Evolutionary conservation across 2,113 vertebrate genomes (phyloP).

Genomic region (Galeopterus variegatus): DNA sequence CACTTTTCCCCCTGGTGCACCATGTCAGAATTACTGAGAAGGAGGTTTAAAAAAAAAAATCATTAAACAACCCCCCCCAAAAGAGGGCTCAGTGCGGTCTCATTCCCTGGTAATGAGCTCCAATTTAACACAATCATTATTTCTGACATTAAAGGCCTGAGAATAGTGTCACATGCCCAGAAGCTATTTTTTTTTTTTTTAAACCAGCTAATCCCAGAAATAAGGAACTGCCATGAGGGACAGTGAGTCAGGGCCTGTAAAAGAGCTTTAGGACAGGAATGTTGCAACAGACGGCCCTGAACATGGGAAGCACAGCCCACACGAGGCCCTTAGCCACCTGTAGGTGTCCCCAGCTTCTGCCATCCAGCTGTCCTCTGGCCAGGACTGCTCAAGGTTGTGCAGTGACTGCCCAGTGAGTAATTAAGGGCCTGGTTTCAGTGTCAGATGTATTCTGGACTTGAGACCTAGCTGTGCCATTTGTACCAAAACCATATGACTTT

Average conservation of each 20-base stretch:
- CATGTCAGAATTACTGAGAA: conserved; percentile 85
- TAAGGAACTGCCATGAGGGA: conserved; percentile 90
- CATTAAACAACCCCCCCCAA: conserved; percentile 86
- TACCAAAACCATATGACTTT: background rate
- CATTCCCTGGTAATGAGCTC: conserved; percentile 91
- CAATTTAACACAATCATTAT: conserved; percentile 92
- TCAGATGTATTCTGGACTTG: background rate
- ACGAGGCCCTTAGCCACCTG: background rate
- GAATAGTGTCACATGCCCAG: conserved; percentile 91
- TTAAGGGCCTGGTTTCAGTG: background rate
- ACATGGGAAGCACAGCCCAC: conserved; percentile 50
- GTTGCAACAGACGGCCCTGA: conserved; percentile 75
- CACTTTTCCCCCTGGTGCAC: conserved; percentile 82
- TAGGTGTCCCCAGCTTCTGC: background rate
- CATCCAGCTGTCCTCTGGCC: background rate
- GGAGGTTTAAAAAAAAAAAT: conserved; percentile 76
- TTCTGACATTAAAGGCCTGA: conserved; percentile 92
- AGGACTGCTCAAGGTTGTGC: background rate
- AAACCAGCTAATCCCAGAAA: conserved; percentile 90
- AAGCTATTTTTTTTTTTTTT: conserved; percentile 86
- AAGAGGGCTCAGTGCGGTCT: conserved; percentile 90
- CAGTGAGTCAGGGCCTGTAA: conserved; percentile 86
- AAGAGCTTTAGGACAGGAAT: conserved; percentile 85
- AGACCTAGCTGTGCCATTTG: background rate
- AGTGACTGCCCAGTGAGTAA: background rate